A percentile compares a stretch with the other conserved stretches of the same genome.
These are phyloP conservation scores for Danaus plexippus DNA, from an alignment of 1,140 invertebrate species.

Conservation along the genomic window DNA sequence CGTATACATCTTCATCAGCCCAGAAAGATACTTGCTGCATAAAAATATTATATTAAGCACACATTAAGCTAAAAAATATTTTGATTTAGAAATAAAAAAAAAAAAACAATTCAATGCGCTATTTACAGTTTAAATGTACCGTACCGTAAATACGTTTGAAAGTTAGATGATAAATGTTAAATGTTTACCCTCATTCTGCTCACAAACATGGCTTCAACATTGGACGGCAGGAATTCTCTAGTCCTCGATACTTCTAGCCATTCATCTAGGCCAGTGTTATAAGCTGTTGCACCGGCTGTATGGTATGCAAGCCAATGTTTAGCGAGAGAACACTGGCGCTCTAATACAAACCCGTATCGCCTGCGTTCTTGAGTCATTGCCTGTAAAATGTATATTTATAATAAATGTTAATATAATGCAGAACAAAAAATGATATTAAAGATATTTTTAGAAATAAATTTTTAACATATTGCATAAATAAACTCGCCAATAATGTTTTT, in stretches of 20 bases:
- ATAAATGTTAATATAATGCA: no score
- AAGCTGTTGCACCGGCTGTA: slow-evolving; percentile 80
- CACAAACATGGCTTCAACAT: slow-evolving; percentile 85
- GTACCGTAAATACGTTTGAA: no score
- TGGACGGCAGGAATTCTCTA: slow-evolving; percentile 85
- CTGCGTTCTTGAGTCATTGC: slow-evolving; percentile 94
- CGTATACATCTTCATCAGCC: slow-evolving; percentile 83
- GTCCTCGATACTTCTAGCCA: slow-evolving; percentile 91
- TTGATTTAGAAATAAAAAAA: no score
- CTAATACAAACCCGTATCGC: slow-evolving; percentile 93
- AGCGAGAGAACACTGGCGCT: slow-evolving; percentile 91
- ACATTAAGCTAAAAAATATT: no score
- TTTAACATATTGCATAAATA: no score
- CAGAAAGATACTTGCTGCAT: slow-evolving; percentile 83
- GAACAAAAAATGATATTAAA: no score
- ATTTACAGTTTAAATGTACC: no score
- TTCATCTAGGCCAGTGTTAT: slow-evolving; percentile 87
- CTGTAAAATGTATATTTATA: slow-evolving; percentile 62
- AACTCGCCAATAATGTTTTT: no score
- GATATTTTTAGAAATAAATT: no score
- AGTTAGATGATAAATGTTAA: neutral
- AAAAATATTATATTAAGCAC: neutral
- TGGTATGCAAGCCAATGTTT: slow-evolving; percentile 93
- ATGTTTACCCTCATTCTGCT: slow-evolving; percentile 75
- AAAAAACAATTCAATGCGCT: no score